A percentile compares a stretch with the other conserved stretches of the same genome.
phyloP scores from a whole-genome alignment of 2,113 vertebrate genomes.

The Cephalopterus ornatus region DNA sequence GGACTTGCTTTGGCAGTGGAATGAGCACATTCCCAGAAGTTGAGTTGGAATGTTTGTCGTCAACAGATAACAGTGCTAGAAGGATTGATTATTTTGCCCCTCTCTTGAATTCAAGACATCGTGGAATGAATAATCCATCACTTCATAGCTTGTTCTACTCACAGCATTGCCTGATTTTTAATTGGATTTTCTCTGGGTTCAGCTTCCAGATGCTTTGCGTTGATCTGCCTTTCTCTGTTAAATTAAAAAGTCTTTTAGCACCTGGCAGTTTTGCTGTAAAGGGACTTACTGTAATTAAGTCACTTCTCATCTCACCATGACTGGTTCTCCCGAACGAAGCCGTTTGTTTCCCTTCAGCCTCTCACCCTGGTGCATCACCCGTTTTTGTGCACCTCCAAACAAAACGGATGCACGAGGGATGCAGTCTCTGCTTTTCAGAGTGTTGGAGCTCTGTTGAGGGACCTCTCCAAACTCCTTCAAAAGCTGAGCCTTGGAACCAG shows the following conservation, averaged over 20 bases:
- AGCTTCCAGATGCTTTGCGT: slow-evolving; percentile 31
- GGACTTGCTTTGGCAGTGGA: background rate
- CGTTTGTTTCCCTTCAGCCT: background rate
- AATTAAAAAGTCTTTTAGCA: slow-evolving; percentile 57
- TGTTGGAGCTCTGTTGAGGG: background rate
- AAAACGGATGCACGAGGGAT: background rate
- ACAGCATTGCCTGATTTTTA: background rate
- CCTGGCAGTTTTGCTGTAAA: slow-evolving; percentile 35
- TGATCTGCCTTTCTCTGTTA: slow-evolving; percentile 25
- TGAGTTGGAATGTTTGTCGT: background rate
- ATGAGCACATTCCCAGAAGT: background rate
- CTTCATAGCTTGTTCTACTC: background rate
- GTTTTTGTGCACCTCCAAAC: background rate
- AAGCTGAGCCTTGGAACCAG: background rate
- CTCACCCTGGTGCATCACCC: rapidly evolving
- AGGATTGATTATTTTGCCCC: background rate
- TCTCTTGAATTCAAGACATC: background rate
- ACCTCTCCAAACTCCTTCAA: slow-evolving; percentile 16
- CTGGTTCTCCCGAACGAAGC: background rate
- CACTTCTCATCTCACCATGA: background rate
- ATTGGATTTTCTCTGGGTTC: slow-evolving; percentile 23
- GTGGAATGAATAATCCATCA: slow-evolving; percentile 32
- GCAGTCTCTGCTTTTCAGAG: background rate
- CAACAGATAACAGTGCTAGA: background rate
- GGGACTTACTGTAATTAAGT: slow-evolving; percentile 37